Evolutionary conservation across 2,797 vertebrate species (phyloP).

Genomic region (Chloroceryle amazona): DNA sequence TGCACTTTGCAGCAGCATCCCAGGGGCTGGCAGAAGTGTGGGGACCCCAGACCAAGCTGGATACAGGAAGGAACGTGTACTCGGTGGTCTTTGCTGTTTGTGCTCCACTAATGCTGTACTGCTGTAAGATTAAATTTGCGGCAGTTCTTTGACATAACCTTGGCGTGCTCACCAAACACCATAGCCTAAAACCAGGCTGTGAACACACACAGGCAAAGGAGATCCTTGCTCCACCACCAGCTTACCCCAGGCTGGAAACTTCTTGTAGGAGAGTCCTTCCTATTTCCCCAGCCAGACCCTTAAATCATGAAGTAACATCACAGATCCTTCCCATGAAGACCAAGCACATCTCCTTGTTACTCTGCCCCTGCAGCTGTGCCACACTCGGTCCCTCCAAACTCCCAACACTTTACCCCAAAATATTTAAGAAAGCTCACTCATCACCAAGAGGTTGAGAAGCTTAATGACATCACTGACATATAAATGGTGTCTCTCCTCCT

Average conservation of each 20-base stretch:
- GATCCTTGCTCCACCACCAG: accelerated
- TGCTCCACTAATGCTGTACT: not conserved
- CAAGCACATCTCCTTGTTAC: not conserved
- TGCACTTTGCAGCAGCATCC: not conserved
- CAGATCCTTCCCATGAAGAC: accelerated
- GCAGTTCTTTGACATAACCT: not conserved
- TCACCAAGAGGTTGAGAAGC: not conserved
- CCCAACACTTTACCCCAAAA: not conserved
- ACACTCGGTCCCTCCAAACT: not conserved
- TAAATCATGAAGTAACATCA: not conserved
- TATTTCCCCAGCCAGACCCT: not conserved
- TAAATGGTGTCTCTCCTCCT: not conserved
- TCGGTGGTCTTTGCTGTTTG: not conserved
- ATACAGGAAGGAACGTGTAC: not conserved
- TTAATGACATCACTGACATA: not conserved
- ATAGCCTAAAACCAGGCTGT: not conserved
- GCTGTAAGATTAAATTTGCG: not conserved
- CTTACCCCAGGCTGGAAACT: not conserved
- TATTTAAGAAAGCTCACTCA: not conserved
- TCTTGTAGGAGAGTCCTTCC: not conserved
- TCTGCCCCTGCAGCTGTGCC: not conserved
- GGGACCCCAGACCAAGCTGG: not conserved
- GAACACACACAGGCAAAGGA: not conserved
- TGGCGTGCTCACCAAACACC: not conserved
- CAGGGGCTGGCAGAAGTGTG: not conserved